Percentiles rank a stretch among this genome's conserved stretches.
Conservation (phyloP, 2,113 vertebrate species). For the Hippocampus zosterae region DNA sequence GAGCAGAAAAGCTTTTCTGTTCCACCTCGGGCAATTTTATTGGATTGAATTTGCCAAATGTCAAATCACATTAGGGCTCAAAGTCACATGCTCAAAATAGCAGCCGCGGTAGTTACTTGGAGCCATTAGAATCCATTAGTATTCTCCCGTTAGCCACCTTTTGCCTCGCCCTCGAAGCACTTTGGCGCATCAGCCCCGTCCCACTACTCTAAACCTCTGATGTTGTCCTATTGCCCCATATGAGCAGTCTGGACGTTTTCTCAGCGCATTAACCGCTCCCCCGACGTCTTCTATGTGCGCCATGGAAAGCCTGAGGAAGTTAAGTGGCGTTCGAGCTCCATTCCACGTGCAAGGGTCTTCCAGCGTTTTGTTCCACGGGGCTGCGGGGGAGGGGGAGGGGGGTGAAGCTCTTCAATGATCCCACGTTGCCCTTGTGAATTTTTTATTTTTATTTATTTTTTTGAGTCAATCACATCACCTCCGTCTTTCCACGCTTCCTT, state of each 20-base stretch:
- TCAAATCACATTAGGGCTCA: slow-evolving; percentile 4
- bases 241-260: slow-evolving; percentile 6
- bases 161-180: slow-evolving; percentile 2
- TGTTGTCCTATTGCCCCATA: slow-evolving; percentile 20
- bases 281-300: slow-evolving; percentile 28
- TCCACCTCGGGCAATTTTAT: slow-evolving; percentile 11
- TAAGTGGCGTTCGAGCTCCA: slow-evolving; percentile 31
- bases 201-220: slow-evolving; percentile 2
- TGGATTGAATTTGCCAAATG: slow-evolving; percentile 13
- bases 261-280: background rate
- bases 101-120: background rate
- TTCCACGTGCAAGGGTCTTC: slow-evolving; percentile 10
- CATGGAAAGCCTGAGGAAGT: slow-evolving; percentile 35
- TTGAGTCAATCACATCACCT: too few relatives aligned
- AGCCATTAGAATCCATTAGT: slow-evolving; percentile 12
- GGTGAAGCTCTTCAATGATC: slow-evolving; percentile 36
- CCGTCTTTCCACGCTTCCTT: too few relatives aligned
- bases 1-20: background rate
- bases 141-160: slow-evolving; percentile 6
- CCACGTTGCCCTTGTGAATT: slow-evolving; percentile 27
- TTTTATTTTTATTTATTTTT: too few relatives aligned
- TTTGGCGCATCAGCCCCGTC: slow-evolving; percentile 3
- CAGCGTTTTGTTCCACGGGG: slow-evolving; percentile 5
- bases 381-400: background rate
- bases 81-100: background rate